Base-by-base conservation (phyloP, 2,113 vertebrate genomes). In the Hyperoodon ampullatus region DNA sequence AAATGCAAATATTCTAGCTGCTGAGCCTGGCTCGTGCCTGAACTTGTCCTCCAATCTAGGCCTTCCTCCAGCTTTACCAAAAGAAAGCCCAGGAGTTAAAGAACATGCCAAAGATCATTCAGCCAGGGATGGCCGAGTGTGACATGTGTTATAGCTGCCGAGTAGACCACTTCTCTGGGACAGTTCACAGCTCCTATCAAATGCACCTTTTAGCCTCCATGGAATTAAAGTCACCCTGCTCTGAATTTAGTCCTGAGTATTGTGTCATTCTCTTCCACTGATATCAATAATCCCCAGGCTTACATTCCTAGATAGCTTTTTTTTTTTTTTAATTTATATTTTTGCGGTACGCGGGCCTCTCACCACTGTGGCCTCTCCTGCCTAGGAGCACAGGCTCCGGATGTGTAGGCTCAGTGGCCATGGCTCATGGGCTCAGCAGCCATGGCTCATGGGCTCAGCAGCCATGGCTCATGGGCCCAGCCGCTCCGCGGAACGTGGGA, bases 141-240 rank as follows among this genome's bases (percentile, higher is more conserved):
- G 70, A 16, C 8, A 5, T 13, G 5, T 1, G 4, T 26, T 3
- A 4, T 9, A 16, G 13, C n/a, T 28, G 24, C 81, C 1, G 0
- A 66, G 68, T 2, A 8, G 74, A 23, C 4, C 28, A 1, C 42
- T 18, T 77, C n/a, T 42, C 89, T 47, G 14, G 24, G 72, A 28
- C 39, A 28, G 10, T 8, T 47, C 35, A 23, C 15, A 50, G 63
- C 33, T 44, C 24, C 24, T 28, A 42, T 12, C 28, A 30, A 18
- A 47, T 3, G 35, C 0, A 7, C 4, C 19, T 28, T 42, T 39
- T 28, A 6, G 53, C 71, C 47, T 78, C 92, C 2, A 2, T 1
- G 42, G 70, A 39, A 16, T 21, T 21, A 8, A 60, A 1, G 0
- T 23, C 44, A 15, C 58, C 14, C 28, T 13, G 33, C 58, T 60